Evolutionary conservation across 2,797 vertebrate species (phyloP).

Genomic region (Gymnocypris eckloni): DNA sequence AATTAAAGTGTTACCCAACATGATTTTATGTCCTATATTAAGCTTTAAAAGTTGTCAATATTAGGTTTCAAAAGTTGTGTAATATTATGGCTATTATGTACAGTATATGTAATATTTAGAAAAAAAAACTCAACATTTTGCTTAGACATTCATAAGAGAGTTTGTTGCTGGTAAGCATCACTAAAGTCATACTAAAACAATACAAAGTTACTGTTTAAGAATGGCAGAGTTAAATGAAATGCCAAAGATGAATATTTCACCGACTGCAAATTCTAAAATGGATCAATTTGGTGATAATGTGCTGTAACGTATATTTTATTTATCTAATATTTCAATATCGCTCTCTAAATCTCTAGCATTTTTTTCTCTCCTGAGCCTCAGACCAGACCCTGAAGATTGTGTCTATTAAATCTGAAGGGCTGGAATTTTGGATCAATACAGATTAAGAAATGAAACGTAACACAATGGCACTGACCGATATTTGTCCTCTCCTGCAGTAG

Average conservation of each 20-base stretch:
- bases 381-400: constrained; percentile 6
- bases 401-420: constrained; percentile 39
- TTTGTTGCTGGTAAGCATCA: not conserved
- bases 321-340: constrained; percentile 23
- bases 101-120: not conserved
- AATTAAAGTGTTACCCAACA: too few relatives aligned
- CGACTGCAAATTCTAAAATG: constrained; percentile 2
- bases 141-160: not conserved
- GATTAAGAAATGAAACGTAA: constrained; percentile 45
- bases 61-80: not conserved
- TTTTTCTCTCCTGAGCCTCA: not conserved
- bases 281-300: not conserved
- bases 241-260: constrained; percentile 9
- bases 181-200: not conserved
- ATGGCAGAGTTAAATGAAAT: not conserved
- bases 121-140: not conserved
- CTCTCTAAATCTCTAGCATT: constrained; percentile 12
- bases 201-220: not conserved
- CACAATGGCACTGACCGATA: constrained; percentile 31
- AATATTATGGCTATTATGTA: not conserved
- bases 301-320: not conserved
- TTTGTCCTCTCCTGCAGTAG: constrained; percentile 18
- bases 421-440: constrained; percentile 39
- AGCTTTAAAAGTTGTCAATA: not conserved
- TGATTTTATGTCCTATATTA: too few relatives aligned